Percentiles rank a stretch among this genome's conserved stretches.
Evolutionary conservation across 2,888 invertebrate species (phyloP).

Genomic region (Lasioglossum marginatum): DNA sequence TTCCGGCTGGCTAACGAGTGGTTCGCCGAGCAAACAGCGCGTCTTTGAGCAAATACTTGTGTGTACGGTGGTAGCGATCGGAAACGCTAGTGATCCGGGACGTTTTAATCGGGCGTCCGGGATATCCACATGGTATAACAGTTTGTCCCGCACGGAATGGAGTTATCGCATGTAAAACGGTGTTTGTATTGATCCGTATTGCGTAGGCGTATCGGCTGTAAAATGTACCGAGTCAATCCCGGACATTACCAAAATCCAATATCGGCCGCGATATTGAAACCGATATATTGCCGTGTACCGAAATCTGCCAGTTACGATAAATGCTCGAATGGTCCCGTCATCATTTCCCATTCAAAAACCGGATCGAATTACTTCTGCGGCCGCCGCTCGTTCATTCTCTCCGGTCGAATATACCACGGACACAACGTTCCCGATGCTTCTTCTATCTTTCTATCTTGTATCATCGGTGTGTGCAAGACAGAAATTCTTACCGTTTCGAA

Average conservation of each 20-base stretch:
- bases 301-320: conserved; percentile 35
- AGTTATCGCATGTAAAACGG: conserved; percentile 60
- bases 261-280: conserved; percentile 54
- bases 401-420: not conserved
- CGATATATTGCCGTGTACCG: conserved; percentile 25
- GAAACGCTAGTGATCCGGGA: conserved; percentile 33
- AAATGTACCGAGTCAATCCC: conserved; percentile 52
- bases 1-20: not conserved
- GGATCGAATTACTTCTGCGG: conserved; percentile 50
- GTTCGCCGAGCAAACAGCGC: conserved; percentile 8
- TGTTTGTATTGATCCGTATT: conserved; percentile 43
- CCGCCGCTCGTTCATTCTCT: conserved; percentile 34
- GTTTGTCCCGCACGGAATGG: conserved; percentile 39
- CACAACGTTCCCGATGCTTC: conserved; percentile 3
- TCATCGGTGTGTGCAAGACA: not conserved
- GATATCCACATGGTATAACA: not conserved
- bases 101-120: conserved; percentile 50
- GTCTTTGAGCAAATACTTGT: conserved; percentile 28
- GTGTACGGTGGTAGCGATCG: conserved; percentile 32
- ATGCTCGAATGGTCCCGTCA: conserved; percentile 33
- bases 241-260: conserved; percentile 51
- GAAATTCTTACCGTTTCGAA: conserved; percentile 52
- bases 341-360: conserved; percentile 47
- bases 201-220: conserved; percentile 38
- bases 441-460: conserved; percentile 1